A percentile compares a stretch with the other conserved stretches of the same genome.
These are phyloP conservation scores for Incurvaria masculella DNA, from an alignment of 2,888 invertebrate species.

Conservation along the genomic window DNA sequence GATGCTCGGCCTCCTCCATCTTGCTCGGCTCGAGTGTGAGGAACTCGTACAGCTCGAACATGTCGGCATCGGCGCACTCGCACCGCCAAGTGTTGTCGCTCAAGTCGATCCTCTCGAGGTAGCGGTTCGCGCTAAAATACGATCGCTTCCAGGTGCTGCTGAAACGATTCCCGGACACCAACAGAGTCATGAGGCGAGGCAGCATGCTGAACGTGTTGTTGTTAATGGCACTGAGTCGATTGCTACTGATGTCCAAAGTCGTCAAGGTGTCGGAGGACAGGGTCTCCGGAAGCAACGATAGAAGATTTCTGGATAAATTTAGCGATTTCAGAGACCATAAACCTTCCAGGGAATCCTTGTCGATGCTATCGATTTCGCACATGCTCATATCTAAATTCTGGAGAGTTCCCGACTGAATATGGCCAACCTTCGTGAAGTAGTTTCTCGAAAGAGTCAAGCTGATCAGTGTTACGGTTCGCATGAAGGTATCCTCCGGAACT, in stretches of 20 bases:
- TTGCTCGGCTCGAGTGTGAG: conserved; percentile 56
- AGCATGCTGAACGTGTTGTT: conserved; percentile 63
- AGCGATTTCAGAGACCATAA: conserved; percentile 58
- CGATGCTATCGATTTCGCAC: conserved; percentile 61
- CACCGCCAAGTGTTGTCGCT: conserved; percentile 77
- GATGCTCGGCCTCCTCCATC: conserved; percentile 43
- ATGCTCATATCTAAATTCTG: conserved; percentile 60
- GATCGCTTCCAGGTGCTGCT: conserved; percentile 58
- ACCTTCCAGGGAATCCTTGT: conserved; percentile 54
- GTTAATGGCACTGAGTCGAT: conserved; percentile 57
- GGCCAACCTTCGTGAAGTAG: conserved; percentile 57
- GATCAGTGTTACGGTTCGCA: conserved; percentile 57
- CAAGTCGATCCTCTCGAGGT: conserved; percentile 57
- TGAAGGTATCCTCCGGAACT: conserved; percentile 58
- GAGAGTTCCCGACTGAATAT: conserved; percentile 56
- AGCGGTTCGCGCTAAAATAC: conserved; percentile 59
- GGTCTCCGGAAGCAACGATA: conserved; percentile 59
- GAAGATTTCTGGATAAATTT: conserved; percentile 64
- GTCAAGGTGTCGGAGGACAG: conserved; percentile 60
- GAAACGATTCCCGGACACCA: conserved; percentile 69
- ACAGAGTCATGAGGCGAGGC: conserved; percentile 57
- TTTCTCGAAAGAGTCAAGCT: conserved; percentile 64
- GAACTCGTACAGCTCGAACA: conserved; percentile 61
- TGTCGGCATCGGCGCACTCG: conserved; percentile 59
- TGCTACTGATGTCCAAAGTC: conserved; percentile 58